Base-by-base conservation (phyloP, 2,797 vertebrate species). In the Mus caroli region DNA sequence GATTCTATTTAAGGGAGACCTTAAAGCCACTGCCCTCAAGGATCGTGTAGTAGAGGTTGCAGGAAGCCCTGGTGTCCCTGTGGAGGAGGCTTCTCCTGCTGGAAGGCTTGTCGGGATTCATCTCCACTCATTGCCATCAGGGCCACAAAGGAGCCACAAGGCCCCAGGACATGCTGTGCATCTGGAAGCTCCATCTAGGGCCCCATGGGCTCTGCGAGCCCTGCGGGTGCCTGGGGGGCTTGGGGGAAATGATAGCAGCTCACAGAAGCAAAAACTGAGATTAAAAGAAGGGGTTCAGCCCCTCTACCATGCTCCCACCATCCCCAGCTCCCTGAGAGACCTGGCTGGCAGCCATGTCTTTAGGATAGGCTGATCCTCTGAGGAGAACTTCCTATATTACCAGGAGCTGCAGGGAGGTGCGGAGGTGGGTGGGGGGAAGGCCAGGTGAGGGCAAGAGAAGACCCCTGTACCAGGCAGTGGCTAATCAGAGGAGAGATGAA, bases 281-380 rank as follows among this genome's bases (percentile, higher is more conserved):
- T 43, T 20, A 34, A 56, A 82, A 43, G 58, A 56, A 43, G 22
- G 58, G 7, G 2, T 50, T 54, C 24, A 22, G 78, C 11, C 1
- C 31, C 24, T 37, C 50, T n/a, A 17, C 8, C 19, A 46, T n/a
- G 17, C 5, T 34, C 1, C 43, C 1, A 28, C 2, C 40, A 76
- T 7, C 12, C 5, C 0, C 11, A 52, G 37, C 11, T 43, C 4
- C 4, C 50, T 0, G 3, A 2, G 0, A n/a, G 88, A 75, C 43
- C 1, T 6, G 3, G 17, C 17, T 20, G 69, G 62, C 87, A 31
- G n/a, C 26, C 24, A 26, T 20, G 3, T 73, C 77, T 84, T 75
- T 52, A n/a, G 71, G 67, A 46, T 13, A 7, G 69, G 10, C 19
- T 37, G 17, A 28, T 34, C 26, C 28, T 76, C 37, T 60, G 54